Evolutionary conservation across 2,113 vertebrate species (phyloP).

Genomic region (Echinops telfairi): DNA sequence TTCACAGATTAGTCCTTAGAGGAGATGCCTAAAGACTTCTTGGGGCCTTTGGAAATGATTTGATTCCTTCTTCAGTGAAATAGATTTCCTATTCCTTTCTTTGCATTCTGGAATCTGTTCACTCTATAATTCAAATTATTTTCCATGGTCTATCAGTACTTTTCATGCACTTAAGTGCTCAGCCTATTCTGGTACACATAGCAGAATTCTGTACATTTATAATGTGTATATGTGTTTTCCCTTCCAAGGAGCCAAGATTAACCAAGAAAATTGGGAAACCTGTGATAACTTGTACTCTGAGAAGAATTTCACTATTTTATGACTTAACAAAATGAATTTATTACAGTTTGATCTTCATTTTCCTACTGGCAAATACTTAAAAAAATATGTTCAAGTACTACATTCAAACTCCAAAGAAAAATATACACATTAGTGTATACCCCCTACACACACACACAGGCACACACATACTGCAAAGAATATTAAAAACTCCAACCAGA

Average conservation of each 20-base stretch:
- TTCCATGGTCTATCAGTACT: neutral
- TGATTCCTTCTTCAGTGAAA: conserved; percentile 45
- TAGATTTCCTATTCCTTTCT: conserved; percentile 11
- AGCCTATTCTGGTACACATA: conserved; percentile 6
- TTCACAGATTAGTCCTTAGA: conserved; percentile 47
- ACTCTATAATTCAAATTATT: neutral
- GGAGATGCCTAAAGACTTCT: conserved; percentile 46
- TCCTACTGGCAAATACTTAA: conserved; percentile 52
- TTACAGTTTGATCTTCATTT: conserved; percentile 62
- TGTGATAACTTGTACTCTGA: conserved; percentile 57
- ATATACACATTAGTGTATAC: neutral
- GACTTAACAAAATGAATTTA: conserved; percentile 58
- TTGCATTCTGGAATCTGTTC: conserved; percentile 63
- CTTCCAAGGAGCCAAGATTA: conserved; percentile 32
- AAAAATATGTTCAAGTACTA: conserved; percentile 64
- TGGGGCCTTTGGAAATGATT: conserved; percentile 46
- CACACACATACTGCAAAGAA: neutral
- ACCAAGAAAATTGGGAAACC: conserved; percentile 55
- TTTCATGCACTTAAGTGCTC: conserved; percentile 7
- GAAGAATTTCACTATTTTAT: conserved; percentile 65
- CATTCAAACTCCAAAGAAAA: conserved; percentile 65
- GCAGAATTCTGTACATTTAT: conserved; percentile 54
- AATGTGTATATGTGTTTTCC: neutral
- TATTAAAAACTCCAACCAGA: conserved; percentile 37
- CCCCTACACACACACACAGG: neutral